Evolutionary conservation across 2,113 vertebrate species (phyloP).

Genomic region (Myiozetetes cayanensis): DNA sequence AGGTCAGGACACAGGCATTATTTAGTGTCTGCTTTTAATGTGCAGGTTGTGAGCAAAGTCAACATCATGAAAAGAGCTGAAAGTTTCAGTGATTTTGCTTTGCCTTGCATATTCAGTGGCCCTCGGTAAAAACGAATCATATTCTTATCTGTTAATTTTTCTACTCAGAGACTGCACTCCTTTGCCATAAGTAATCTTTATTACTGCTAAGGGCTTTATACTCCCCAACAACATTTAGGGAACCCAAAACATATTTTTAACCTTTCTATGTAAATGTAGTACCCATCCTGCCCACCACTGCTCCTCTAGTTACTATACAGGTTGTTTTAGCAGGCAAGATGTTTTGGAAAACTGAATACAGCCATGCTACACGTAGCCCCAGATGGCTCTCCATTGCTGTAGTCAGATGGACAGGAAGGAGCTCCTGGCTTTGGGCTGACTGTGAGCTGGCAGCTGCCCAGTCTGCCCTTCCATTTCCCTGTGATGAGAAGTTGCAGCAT

Average conservation of each 20-base stretch:
- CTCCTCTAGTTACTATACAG: not conserved
- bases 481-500: not conserved
- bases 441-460: not conserved
- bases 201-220: not conserved
- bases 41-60: not conserved
- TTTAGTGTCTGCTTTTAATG: not conserved
- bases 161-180: not conserved
- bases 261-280: not conserved
- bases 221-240: not conserved
- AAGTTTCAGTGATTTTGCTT: not conserved
- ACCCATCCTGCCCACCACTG: not conserved
- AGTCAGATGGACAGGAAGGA: not conserved
- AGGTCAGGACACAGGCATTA: not conserved
- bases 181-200: not conserved
- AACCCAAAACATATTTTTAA: not conserved
- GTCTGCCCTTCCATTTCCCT: not conserved
- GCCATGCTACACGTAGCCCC: accelerated
- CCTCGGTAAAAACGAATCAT: not conserved
- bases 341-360: not conserved
- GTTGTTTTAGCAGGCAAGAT: not conserved
- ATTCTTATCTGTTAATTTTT: not conserved
- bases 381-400: not conserved
- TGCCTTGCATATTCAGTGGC: not conserved
- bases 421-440: not conserved
- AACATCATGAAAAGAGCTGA: not conserved